Percentiles rank a stretch among this genome's conserved stretches.
These are phyloP conservation scores for Coleophora deauratella DNA, from an alignment of 2,888 invertebrate genomes.

Conservation along the genomic window DNA sequence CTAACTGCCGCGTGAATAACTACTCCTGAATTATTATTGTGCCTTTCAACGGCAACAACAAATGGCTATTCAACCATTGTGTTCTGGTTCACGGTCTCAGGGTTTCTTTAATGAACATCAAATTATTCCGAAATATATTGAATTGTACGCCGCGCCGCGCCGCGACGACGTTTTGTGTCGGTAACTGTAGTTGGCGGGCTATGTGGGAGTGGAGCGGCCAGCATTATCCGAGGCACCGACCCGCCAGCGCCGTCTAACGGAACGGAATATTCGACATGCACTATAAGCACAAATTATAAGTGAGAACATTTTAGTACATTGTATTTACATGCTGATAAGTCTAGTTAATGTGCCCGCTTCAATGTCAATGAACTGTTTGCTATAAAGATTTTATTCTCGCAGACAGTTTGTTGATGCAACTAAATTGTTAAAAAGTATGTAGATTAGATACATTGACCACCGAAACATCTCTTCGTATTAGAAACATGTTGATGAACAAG, in stretches of 20 bases:
- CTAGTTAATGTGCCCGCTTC: slow-evolving; percentile 17
- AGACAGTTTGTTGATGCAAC: no score
- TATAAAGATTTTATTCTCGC: not conserved
- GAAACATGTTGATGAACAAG: not conserved
- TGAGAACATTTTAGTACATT: slow-evolving; percentile 67
- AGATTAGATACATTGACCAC: no score
- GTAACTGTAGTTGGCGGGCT: slow-evolving; percentile 50
- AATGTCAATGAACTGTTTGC: not conserved
- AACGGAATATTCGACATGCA: slow-evolving; percentile 69
- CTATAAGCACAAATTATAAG: slow-evolving; percentile 72
- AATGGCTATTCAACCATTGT: slow-evolving; percentile 74
- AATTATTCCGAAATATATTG: slow-evolving; percentile 73
- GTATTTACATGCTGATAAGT: slow-evolving; percentile 54
- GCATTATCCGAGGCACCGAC: slow-evolving; percentile 54
- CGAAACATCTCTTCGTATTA: no score
- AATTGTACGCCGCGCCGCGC: slow-evolving; percentile 64
- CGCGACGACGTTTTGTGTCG: slow-evolving; percentile 63
- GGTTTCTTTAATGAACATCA: slow-evolving; percentile 73
- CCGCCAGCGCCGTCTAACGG: slow-evolving; percentile 64
- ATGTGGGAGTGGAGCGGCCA: slow-evolving; percentile 40
- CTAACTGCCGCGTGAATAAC: slow-evolving; percentile 64
- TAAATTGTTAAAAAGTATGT: no score
- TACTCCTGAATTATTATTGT: slow-evolving; percentile 61
- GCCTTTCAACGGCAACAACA: slow-evolving; percentile 68
- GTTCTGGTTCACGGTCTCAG: slow-evolving; percentile 73